phyloP scores from a whole-genome alignment of 2,888 invertebrate species.

The Abrostola tripartita region DNA sequence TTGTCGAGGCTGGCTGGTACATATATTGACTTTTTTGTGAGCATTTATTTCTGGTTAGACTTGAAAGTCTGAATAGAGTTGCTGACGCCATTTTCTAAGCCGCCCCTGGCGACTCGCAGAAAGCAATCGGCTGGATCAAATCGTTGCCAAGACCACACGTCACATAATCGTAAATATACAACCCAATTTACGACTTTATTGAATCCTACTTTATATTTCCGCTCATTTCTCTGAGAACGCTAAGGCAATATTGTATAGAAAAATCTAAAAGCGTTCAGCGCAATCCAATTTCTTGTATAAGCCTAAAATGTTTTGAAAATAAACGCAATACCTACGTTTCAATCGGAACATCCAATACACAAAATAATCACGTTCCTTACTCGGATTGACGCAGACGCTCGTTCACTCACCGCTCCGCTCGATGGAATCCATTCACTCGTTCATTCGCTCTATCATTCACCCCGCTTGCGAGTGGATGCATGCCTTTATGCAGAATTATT shows the following conservation, averaged over 20 bases:
- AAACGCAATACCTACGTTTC: slow-evolving; percentile 64
- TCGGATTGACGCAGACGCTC: slow-evolving; percentile 65
- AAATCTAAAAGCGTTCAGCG: slow-evolving; percentile 56
- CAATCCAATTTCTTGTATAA: slow-evolving; percentile 60
- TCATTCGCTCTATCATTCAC: slow-evolving; percentile 78
- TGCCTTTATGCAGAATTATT: slow-evolving; percentile 81
- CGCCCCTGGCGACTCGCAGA: slow-evolving; percentile 11
- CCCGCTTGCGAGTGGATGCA: slow-evolving; percentile 73
- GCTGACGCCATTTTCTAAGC: slow-evolving; percentile 9
- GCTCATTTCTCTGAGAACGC: slow-evolving; percentile 26
- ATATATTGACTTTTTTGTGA: too few relatives aligned
- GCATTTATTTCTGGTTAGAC: background rate
- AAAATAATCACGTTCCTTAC: slow-evolving; percentile 74
- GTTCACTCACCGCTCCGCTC: slow-evolving; percentile 62
- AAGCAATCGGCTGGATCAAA: slow-evolving; percentile 19
- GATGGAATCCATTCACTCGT: slow-evolving; percentile 73
- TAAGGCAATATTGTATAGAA: slow-evolving; percentile 51
- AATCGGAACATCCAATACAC: slow-evolving; percentile 67
- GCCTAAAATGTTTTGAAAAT: slow-evolving; percentile 66
- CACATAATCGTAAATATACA: slow-evolving; percentile 32
- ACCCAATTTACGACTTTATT: slow-evolving; percentile 31
- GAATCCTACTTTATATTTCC: slow-evolving; percentile 32
- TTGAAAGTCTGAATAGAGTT: background rate
- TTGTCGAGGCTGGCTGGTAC: too few relatives aligned
- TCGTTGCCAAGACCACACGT: slow-evolving; percentile 22